phyloP scores from a whole-genome alignment of 1,140 invertebrate species.

The Spodoptera frugiperda region DNA sequence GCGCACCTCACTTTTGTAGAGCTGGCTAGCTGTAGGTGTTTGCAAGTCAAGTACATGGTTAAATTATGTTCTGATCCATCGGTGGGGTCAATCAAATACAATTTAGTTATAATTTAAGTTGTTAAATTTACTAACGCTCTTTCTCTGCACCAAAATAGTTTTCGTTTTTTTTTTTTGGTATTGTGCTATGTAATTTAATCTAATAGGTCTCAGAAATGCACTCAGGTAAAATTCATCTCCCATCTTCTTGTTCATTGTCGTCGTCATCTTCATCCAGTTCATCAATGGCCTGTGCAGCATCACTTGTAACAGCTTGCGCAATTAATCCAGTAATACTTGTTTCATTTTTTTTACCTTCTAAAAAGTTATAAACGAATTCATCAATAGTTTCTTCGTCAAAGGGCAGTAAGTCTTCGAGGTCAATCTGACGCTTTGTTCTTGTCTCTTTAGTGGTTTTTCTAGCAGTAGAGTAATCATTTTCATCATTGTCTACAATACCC shows the following conservation, averaged over 20 bases:
- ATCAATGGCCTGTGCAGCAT: conserved; percentile 63
- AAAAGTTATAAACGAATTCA: conserved; percentile 75
- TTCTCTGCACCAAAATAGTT: conserved; percentile 31
- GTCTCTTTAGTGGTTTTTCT: conserved; percentile 66
- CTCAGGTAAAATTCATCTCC: conserved; percentile 55
- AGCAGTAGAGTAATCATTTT: conserved; percentile 74
- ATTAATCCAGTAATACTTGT: conserved; percentile 74
- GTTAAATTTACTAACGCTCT: conserved; percentile 4
- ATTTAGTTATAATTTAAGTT: neutral
- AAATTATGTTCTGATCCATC: conserved; percentile 4
- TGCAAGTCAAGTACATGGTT: neutral
- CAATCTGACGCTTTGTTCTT: conserved; percentile 76
- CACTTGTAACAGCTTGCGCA: conserved; percentile 73
- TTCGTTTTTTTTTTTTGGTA: conserved; percentile 59
- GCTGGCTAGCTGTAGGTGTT: no score
- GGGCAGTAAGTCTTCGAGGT: conserved; percentile 74
- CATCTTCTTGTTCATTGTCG: conserved; percentile 55
- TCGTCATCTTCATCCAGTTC: conserved; percentile 65
- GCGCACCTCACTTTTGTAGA: no score
- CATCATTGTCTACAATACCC: conserved; percentile 86
- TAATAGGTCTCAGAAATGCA: conserved; percentile 50
- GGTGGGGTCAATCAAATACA: conserved; percentile 37
- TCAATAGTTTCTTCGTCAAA: conserved; percentile 79
- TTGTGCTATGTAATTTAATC: conserved; percentile 59
- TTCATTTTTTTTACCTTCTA: conserved; percentile 72